phyloP scores from a whole-genome alignment of 1,140 invertebrate genomes.

The Cheumatopsyche charites region DNA sequence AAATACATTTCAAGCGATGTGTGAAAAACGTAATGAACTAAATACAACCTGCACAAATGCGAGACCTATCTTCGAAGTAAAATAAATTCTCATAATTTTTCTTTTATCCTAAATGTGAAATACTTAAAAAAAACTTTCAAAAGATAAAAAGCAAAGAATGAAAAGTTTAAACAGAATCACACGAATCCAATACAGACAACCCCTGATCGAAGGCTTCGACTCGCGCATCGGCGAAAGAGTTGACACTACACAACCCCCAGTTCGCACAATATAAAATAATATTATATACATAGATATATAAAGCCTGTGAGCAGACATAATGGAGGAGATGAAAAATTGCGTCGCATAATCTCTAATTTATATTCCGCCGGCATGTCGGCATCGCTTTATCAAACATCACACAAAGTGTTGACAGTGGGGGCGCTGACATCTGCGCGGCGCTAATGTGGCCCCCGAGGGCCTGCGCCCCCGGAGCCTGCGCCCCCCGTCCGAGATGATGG shows the following conservation, averaged over 20 bases:
- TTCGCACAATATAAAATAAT: too few species aligned
- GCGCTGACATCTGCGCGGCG: slow-evolving; percentile 37
- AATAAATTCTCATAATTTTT: too few species aligned
- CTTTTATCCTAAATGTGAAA: too few species aligned
- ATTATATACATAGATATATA: too few species aligned
- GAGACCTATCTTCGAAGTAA: too few species aligned
- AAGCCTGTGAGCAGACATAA: slow-evolving; percentile 37
- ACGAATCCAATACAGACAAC: not conserved
- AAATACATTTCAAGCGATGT: too few species aligned
- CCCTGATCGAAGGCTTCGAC: not conserved
- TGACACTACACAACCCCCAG: slow-evolving; percentile 21
- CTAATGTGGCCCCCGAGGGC: slow-evolving; percentile 35
- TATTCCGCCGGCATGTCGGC: slow-evolving; percentile 47
- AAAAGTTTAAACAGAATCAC: not conserved
- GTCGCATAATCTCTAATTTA: slow-evolving; percentile 50
- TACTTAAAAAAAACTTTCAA: not conserved
- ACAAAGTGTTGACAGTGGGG: slow-evolving; percentile 45
- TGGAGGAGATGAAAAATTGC: slow-evolving; percentile 48
- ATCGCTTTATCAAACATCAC: slow-evolving; percentile 48
- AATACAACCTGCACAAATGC: too few species aligned
- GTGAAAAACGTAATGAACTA: too few species aligned
- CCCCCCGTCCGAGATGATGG: slow-evolving; percentile 43
- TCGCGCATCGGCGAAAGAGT: slow-evolving; percentile 32
- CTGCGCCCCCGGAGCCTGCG: not conserved
- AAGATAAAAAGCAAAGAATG: too few species aligned